Evolutionary conservation across 2,888 invertebrate species (phyloP).

Genomic region (Azorinus chamasolen): DNA sequence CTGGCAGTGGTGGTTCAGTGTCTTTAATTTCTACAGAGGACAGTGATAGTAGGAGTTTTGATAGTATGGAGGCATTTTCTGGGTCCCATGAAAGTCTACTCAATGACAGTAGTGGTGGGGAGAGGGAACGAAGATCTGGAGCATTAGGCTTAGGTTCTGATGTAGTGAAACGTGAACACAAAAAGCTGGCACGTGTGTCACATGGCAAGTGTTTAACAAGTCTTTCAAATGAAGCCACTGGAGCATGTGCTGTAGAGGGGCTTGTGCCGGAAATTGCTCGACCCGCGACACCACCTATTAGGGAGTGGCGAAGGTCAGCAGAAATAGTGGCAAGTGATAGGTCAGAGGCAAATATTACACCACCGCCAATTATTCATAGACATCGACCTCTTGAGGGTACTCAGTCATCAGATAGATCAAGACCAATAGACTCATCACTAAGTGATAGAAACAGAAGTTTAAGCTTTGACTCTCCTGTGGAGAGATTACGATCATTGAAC

Average conservation of each 20-base stretch:
- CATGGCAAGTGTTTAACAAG: slow-evolving; percentile 42
- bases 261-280: slow-evolving; percentile 34
- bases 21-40: slow-evolving; percentile 61
- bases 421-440: slow-evolving; percentile 8
- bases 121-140: slow-evolving; percentile 43
- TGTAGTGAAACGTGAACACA: slow-evolving; percentile 58
- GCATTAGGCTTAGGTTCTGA: slow-evolving; percentile 43
- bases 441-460: slow-evolving; percentile 42
- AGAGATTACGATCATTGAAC: slow-evolving; percentile 56
- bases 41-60: slow-evolving; percentile 77
- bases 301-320: slow-evolving; percentile 56
- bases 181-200: slow-evolving; percentile 57
- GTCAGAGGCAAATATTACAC: slow-evolving; percentile 7
- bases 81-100: slow-evolving; percentile 76
- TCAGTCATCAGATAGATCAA: slow-evolving; percentile 23
- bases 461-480: slow-evolving; percentile 60
- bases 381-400: slow-evolving; percentile 45
- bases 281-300: slow-evolving; percentile 39
- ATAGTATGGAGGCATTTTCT: slow-evolving; percentile 80
- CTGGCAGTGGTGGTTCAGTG: slow-evolving; percentile 59
- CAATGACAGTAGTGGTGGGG: slow-evolving; percentile 54
- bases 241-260: slow-evolving; percentile 6
- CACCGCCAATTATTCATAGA: slow-evolving; percentile 57
- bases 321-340: slow-evolving; percentile 35
- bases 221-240: slow-evolving; percentile 53